Evolutionary conservation across 2,797 vertebrate genomes (phyloP), one percentile per base, ranked within the genome.

Genomic region (Microctenopoma lineatum): DNA sequence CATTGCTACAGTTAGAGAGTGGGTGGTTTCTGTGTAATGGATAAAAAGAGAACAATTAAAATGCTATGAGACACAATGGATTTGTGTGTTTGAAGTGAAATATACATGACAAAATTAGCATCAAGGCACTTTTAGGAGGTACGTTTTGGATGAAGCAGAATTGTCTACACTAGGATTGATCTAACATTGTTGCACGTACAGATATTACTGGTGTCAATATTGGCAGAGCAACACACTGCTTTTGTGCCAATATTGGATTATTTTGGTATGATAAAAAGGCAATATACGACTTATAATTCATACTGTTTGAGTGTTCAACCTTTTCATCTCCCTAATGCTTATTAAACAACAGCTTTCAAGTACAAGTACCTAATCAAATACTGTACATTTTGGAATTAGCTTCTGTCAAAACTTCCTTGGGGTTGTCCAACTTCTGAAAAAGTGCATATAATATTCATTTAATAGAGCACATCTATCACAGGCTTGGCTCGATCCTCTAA

Each of bases 381-480:
- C 26, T 21, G 10, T 13, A 50, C 53, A 21, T 50, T 73, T 32
- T 59, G 13, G 45, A 61, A 55, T 54, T 7, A 32, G 27, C 27
- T 61, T 57, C 46, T 11, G 16, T 10, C 51, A 26, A 50, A 38
- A 61, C 12, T 29, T 44, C 58, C 51, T 47, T 0, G 45, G 39
- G 63, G 42, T 63, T 59, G 39, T 65, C 56, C 46, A 70, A 57
- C 52, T 73, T 59, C 59, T 9, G 5, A 53, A 59, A 54, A 66
- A 79, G 11, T 27, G n/a, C 26, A 46, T 41, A 66, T 56, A 58
- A 79, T 77, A 47, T 59, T 73, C n/a, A 64, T 77, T 81, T 71
- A 61, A 75, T 77, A 65, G 73, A 70, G 61, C 54, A 66, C 50
- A 73, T 66, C 65, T 79, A 71, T 81, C 62, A 70, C 3, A 71